phyloP scores from a whole-genome alignment of 1,140 invertebrate species.

The Bombus huntii region DNA sequence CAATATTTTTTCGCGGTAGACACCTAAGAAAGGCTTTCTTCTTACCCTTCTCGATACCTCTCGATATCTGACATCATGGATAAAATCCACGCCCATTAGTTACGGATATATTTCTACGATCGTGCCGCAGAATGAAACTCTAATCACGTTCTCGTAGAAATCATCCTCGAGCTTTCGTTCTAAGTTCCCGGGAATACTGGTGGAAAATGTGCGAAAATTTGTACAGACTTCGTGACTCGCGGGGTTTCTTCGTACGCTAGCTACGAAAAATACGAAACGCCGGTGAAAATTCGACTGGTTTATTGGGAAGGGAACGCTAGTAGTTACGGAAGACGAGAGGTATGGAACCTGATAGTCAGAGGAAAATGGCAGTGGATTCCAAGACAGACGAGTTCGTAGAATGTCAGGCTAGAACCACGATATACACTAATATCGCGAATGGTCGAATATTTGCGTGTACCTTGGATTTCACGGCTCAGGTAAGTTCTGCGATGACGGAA shows the following conservation, averaged over 20 bases:
- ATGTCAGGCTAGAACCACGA: background rate
- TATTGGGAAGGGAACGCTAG: too few relatives aligned
- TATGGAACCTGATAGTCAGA: too few relatives aligned
- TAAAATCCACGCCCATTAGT: slow-evolving; percentile 1
- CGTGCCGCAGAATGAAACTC: background rate
- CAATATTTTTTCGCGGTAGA: background rate
- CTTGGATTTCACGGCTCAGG: slow-evolving; percentile 11
- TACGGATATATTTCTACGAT: background rate
- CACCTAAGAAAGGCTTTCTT: background rate
- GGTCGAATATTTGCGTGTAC: background rate
- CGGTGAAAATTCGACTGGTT: slow-evolving; percentile 29
- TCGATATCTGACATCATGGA: background rate
- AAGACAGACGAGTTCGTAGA: slow-evolving; percentile 11
- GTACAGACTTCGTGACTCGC: background rate
- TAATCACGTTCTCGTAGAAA: slow-evolving; percentile 18
- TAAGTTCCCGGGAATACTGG: background rate
- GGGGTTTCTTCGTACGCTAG: background rate
- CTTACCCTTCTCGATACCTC: background rate
- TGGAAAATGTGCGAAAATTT: background rate
- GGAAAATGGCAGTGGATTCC: slow-evolving; percentile 29
- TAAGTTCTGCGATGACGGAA: slow-evolving; percentile 50
- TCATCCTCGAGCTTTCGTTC: background rate
- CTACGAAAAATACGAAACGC: background rate
- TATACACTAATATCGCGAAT: background rate
- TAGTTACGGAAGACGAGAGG: too few relatives aligned